These are phyloP conservation scores for Cyprinodon brontotheroides DNA, from an alignment of 2,113 vertebrate species.

Conservation along the genomic window DNA sequence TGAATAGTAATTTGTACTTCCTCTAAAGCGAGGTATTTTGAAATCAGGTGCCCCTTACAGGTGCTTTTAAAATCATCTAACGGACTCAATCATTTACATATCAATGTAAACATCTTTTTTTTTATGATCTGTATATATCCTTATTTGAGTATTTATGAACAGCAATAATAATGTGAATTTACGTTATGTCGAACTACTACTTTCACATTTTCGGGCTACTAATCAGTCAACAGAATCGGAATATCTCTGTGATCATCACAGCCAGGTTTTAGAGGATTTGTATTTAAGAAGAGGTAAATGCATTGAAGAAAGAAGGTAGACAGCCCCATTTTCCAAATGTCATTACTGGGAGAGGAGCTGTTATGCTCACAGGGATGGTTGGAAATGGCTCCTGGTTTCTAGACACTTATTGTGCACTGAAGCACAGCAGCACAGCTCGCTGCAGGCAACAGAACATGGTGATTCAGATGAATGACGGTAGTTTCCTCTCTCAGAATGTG, in stretches of 20 bases:
- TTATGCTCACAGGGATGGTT: constrained; percentile 28
- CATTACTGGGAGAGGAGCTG: constrained; percentile 46
- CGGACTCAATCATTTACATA: no score
- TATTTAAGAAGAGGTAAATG: constrained; percentile 28
- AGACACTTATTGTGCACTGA: constrained; percentile 32
- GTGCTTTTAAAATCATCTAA: no score
- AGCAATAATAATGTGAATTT: not conserved
- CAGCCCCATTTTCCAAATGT: constrained; percentile 52
- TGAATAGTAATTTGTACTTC: no score
- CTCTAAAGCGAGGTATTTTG: no score
- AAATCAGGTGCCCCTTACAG: no score
- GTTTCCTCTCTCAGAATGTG: constrained; percentile 24
- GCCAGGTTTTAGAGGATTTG: constrained; percentile 24
- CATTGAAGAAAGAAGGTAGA: constrained; percentile 9
- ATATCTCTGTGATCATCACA: not conserved
- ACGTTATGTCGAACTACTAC: not conserved
- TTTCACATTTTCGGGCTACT: not conserved
- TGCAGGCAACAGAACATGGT: constrained; percentile 13
- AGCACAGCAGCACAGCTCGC: constrained; percentile 11
- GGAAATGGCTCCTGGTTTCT: constrained; percentile 39
- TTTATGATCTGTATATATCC: no score
- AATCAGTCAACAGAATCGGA: not conserved
- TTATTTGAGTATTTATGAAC: no score
- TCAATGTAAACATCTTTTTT: no score
- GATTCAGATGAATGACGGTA: constrained; percentile 14